These are phyloP conservation scores for Meteorus cinctellus DNA, from an alignment of 2,888 invertebrate species.

Conservation along the genomic window DNA sequence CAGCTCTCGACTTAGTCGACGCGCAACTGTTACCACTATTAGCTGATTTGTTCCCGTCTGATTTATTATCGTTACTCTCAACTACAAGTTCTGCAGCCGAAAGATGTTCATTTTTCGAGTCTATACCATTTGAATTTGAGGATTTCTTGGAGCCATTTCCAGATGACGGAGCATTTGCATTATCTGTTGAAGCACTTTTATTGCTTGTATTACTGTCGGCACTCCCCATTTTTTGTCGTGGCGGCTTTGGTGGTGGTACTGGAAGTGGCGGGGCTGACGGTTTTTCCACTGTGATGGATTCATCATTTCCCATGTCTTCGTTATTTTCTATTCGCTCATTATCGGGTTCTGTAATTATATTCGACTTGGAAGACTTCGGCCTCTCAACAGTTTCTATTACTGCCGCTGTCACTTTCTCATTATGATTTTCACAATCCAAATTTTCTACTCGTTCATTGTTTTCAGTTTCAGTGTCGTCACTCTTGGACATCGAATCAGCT, in stretches of 20 bases:
- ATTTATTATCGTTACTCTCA: slow-evolving; percentile 41
- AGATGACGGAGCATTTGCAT: slow-evolving; percentile 47
- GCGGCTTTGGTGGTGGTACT: slow-evolving; percentile 72
- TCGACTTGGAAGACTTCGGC: slow-evolving; percentile 46
- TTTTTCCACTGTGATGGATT: slow-evolving; percentile 39
- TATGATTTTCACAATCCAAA: slow-evolving; percentile 28
- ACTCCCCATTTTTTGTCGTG: slow-evolving; percentile 73
- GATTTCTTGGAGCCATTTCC: slow-evolving; percentile 42
- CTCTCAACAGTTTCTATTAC: slow-evolving; percentile 28
- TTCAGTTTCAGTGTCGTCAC: background rate
- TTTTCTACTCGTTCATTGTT: slow-evolving; percentile 7
- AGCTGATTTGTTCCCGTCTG: slow-evolving; percentile 58
- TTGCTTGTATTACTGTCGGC: slow-evolving; percentile 66
- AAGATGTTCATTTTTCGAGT: slow-evolving; percentile 29
- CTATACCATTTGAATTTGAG: slow-evolving; percentile 19
- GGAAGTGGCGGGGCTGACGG: slow-evolving; percentile 54
- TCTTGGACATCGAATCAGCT: background rate
- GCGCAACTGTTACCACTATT: slow-evolving; percentile 50
- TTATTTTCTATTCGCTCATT: slow-evolving; percentile 19
- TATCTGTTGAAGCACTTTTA: slow-evolving; percentile 11
- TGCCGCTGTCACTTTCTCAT: slow-evolving; percentile 8
- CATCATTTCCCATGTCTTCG: slow-evolving; percentile 20
- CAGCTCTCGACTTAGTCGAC: slow-evolving; percentile 50
- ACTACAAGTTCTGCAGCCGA: slow-evolving; percentile 50
- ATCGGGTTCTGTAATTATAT: background rate